Evolutionary conservation across 92 coral and sea anemone genomes (phyloP), one percentile per base, ranked within the genome.

Genomic region (Palythoa heliodiscus): DNA sequence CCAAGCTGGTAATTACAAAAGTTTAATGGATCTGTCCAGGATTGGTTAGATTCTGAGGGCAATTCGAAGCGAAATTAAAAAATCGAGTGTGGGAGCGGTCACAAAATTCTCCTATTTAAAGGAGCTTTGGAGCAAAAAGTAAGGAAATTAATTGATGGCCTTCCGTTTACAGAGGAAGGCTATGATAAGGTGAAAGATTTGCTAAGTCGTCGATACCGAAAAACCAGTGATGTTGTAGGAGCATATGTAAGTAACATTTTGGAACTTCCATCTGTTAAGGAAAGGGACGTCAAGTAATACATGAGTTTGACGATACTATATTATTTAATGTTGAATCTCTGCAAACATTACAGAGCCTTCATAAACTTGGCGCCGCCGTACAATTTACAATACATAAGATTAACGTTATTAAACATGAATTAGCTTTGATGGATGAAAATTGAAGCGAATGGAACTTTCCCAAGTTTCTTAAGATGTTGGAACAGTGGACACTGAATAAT

Each of bases 241-340:
- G 48, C 48, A 43, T 43, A 43, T 43, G 48, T 43, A 43, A 43
- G 48, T 0, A 43, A 43, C 48, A 43, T 43, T 43, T 43, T 43
- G 48, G 35, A 89, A 29, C 87, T 92, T 29, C 92, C 89, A 8
- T 70, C 83, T 23, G 73, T 92, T 25, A 76, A 60, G 23, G 95
- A 83, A 70, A 61, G 85, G 68, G 89, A 89, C 73, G 90, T 87
- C 3, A 43, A 29, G 19, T 86, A 82, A 89, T 89, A 12, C 92
- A 92, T 52, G 79, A 76, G 17, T 89, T 89, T 78, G 89, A 92
- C 61, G 92, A 92, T 68, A 86, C 72, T 10, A 73, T 91, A 82
- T 82, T 88, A 60, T 89, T 78, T 7, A 43, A 43, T 43, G 48
- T 43, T 4, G 48, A 43, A 5, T 43, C 48, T 43, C 48, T 43